Conservation (phyloP, 2,888 invertebrate species). For the Oasisia sp. region DNA sequence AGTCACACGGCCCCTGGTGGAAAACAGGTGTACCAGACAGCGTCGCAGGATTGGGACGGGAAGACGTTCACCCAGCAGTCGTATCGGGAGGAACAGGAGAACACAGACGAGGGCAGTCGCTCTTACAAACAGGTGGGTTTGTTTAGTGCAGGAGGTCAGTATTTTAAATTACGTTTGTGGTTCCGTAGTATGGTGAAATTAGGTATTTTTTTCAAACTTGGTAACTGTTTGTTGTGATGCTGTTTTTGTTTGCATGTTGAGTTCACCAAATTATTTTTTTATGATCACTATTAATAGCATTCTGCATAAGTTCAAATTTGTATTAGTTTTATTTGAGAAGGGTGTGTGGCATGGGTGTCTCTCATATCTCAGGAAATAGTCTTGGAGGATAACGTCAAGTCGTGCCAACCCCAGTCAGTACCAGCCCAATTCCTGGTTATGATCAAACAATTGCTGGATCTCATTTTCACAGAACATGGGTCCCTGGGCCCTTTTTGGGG, state of each 20-base stretch:
- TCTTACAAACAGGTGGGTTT: constrained; percentile 22
- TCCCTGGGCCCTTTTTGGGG: background rate
- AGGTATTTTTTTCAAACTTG: background rate
- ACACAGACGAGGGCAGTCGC: constrained; percentile 26
- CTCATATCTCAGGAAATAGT: too few relatives aligned
- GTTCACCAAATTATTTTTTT: background rate
- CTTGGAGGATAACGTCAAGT: too few relatives aligned
- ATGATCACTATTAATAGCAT: background rate
- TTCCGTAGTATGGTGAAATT: background rate
- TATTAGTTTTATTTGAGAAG: too few relatives aligned
- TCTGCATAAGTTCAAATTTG: too few relatives aligned
- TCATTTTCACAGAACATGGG: background rate
- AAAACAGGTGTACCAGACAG: constrained; percentile 29
- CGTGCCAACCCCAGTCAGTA: too few relatives aligned
- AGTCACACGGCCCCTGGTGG: constrained; percentile 5
- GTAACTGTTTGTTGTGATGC: background rate
- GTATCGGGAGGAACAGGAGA: constrained; percentile 34
- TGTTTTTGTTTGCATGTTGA: background rate
- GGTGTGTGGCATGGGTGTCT: too few relatives aligned
- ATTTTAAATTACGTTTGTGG: background rate
- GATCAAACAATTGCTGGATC: background rate
- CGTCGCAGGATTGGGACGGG: constrained; percentile 37
- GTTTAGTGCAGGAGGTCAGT: background rate
- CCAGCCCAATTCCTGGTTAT: background rate
- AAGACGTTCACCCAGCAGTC: constrained; percentile 32